Base-by-base conservation (phyloP, 2,113 vertebrate species). In the Danionella cerebrum region DNA sequence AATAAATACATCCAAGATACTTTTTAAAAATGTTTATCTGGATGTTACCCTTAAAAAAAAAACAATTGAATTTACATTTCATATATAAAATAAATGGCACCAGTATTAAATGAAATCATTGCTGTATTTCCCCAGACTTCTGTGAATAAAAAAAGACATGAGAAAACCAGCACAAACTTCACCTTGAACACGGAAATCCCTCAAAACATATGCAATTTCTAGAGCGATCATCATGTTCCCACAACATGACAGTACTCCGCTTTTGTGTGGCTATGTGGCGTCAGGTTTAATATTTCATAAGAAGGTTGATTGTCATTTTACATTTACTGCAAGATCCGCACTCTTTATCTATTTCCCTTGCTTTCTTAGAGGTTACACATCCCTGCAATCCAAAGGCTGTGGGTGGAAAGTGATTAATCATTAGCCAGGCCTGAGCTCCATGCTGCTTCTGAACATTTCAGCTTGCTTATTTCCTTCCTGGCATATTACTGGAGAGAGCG, bases 281-380 rank as follows among this genome's bases (percentile, higher is more conserved):
- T 65, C 70, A 54, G 42, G 39, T 72, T 66, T 69, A 72, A 48
- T 60, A 48, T 66, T 62, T 66, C 67, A 70, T 76, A 65, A 69
- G 33, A 39, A 50, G 65, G 25, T 51, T 69, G 70, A 62, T 55
- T 66, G 63, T 60, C 35, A 29, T 55, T 54, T 35, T 21, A 27
- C 42, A 31, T 41, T 65, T 35, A 65, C 50, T n/a, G 36, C 18
- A 31, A 70, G 51, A 31, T 63, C 66, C 58, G 58, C 39, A 35
- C n/a, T 47, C 60, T 39, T 27, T 42, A 2, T 53, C n/a, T n/a
- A n/a, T n/a, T n/a, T n/a, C n/a, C 51, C 47, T 70, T 52, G 29
- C n/a, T 14, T 24, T 13, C 33, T 12, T 33, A 31, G 29, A 58
- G 71, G 64, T 58, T 48, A n/a, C 35, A 19, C 45, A 44, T 31